These are phyloP conservation scores for Tapera naevia DNA, from an alignment of 2,797 vertebrate species.

Conservation along the genomic window DNA sequence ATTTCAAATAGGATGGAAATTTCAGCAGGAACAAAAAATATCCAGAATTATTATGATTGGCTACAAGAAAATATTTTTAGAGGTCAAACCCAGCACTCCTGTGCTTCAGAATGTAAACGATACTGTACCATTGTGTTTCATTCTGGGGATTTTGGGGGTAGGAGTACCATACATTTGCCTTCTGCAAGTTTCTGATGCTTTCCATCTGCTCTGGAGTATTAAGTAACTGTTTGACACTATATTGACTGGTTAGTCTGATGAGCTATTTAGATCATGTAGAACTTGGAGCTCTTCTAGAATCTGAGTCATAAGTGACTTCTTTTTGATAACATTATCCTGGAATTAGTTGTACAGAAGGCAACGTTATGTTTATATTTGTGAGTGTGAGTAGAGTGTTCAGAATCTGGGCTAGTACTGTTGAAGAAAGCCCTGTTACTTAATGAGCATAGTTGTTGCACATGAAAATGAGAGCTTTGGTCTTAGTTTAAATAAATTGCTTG, in stretches of 20 bases:
- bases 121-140: neutral
- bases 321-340: neutral
- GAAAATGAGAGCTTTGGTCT: neutral
- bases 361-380: neutral
- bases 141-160: neutral
- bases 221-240: neutral
- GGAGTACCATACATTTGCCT: neutral
- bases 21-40: too few relatives aligned
- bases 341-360: neutral
- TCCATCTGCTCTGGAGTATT: neutral
- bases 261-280: neutral
- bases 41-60: too few relatives aligned
- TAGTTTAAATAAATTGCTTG: neutral
- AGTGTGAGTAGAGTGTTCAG: neutral
- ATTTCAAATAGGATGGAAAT: too few relatives aligned
- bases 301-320: neutral
- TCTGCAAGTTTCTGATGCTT: neutral
- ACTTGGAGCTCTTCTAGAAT: neutral
- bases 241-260: neutral
- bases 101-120: neutral
- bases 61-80: neutral
- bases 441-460: neutral
- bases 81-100: neutral
- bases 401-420: neutral
- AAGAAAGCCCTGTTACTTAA: neutral